Evolutionary conservation across 1,140 invertebrate genomes (phyloP), one percentile per base, ranked within the genome.

Genomic region (Drosophila pseudoobscura): DNA sequence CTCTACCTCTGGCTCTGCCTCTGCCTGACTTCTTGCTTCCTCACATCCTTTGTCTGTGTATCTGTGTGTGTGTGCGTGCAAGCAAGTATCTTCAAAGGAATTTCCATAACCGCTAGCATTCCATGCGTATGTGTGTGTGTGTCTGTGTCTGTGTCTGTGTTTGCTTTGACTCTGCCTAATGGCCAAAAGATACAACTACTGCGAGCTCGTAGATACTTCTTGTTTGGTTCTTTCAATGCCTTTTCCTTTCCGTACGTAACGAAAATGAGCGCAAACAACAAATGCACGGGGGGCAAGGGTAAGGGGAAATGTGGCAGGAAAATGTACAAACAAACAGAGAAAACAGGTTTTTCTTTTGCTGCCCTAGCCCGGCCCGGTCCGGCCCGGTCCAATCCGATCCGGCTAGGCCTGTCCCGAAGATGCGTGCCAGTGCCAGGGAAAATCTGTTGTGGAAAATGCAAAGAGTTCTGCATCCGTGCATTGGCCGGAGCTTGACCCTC

Each of bases 101-200:
- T 88, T 88, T 88, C 79, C 75, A 88, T 88, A 88, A 88, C 83
- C 83, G 83, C 83, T 88, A 88, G 84, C 83, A 88, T 88, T 89
- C 78, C 82, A 65, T 66, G 54, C 45, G 64, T 65, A 53, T 64
- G 65, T 60, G 24, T 52, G 6, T 78, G 50, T 62, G 29, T 46
- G 41, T 22, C 54, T 15, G 15, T 15, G n/a, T n/a, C n/a, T 47
- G 22, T 47, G 49, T 45, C n/a, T 53, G 20, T 55, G 45, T 47
- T 56, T 65, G 29, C 72, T 61, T 61, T 20, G 58, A 61, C 49
- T 58, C 68, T 46, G 63, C 62, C 82, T 85, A 85, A 85, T 85
- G 69, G 78, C 78, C 68, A 74, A 77, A 64, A 85, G 45, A 65
- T 77, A 72, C 35, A 54, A 41, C 54, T 39, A 50, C 45, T 43